Percentiles rank a stretch among this genome's conserved stretches.
Conservation (phyloP, 2,888 invertebrate genomes). For the Erpobdella octoculata region DNA sequence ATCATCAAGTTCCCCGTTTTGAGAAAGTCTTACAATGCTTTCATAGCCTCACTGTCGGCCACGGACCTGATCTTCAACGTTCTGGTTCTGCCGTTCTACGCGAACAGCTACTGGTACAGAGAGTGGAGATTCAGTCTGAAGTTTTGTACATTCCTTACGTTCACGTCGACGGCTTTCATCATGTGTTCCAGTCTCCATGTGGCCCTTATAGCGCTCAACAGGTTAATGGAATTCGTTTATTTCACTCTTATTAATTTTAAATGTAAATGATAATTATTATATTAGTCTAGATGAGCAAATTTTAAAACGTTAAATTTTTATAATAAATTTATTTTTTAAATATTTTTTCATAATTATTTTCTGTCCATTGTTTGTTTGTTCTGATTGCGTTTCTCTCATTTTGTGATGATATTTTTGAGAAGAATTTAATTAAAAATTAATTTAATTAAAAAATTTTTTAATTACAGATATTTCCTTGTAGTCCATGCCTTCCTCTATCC, state of each 20-base stretch:
- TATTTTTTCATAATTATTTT: too few species aligned
- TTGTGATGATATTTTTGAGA: too few species aligned
- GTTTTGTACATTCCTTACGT: conserved; percentile 28
- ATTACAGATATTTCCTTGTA: conserved; percentile 29
- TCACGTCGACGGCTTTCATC: conserved; percentile 25
- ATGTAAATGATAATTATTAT: too few species aligned
- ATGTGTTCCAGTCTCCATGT: conserved; percentile 29
- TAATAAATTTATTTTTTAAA: too few species aligned
- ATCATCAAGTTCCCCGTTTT: conserved; percentile 19
- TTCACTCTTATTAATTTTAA: background rate
- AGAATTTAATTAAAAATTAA: too few species aligned
- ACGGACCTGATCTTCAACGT: too few species aligned
- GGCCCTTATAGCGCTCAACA: conserved; percentile 30
- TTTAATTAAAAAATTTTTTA: too few species aligned
- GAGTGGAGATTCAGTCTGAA: conserved; percentile 22
- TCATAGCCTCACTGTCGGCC: conserved; percentile 31
- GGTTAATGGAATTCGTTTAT: too few species aligned
- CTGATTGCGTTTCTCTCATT: too few species aligned
- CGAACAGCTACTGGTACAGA: conserved; percentile 26
- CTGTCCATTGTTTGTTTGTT: too few species aligned
- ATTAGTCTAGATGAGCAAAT: too few species aligned
- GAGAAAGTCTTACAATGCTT: conserved; percentile 29
- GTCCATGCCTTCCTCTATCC: conserved; percentile 23
- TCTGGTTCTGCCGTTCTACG: conserved; percentile 32
- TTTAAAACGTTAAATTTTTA: too few species aligned